Conservation (phyloP, 2,113 vertebrate species). For the Serinus canaria region DNA sequence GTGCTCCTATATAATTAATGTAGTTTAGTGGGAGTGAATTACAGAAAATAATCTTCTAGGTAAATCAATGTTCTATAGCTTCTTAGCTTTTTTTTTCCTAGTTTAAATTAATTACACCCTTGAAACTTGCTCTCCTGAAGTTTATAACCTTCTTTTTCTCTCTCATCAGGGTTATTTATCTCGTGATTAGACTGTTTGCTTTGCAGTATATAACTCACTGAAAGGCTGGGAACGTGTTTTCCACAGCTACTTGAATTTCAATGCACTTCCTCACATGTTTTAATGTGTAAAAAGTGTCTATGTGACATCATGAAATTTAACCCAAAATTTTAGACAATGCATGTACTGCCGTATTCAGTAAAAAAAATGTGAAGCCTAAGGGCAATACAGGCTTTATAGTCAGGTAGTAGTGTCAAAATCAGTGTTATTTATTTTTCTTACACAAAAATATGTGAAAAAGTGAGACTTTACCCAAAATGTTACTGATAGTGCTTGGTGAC, state of each 20-base stretch:
- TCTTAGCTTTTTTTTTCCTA: not conserved
- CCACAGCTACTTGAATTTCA: not conserved
- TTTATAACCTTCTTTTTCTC: conserved; percentile 4
- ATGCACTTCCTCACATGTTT: not conserved
- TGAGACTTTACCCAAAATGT: not conserved
- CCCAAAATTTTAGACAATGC: not conserved
- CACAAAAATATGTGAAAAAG: not conserved
- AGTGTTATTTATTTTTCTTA: not conserved
- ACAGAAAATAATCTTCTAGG: not conserved
- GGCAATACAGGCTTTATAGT: not conserved
- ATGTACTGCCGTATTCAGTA: not conserved
- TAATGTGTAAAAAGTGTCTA: not conserved
- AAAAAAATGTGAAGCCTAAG: not conserved
- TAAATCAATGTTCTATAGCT: not conserved
- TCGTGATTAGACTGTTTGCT: not conserved
- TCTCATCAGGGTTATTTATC: not conserved
- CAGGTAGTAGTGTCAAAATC: not conserved
- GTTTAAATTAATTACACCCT: not conserved
- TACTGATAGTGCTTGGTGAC: not conserved
- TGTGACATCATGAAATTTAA: not conserved
- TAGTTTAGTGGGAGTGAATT: not conserved
- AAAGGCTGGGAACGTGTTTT: not conserved
- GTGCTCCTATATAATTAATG: not conserved
- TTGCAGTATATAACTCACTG: conserved; percentile 16
- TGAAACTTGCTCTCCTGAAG: not conserved